Conservation (phyloP, 2,113 vertebrate species). For the Stigmatopora argus region DNA sequence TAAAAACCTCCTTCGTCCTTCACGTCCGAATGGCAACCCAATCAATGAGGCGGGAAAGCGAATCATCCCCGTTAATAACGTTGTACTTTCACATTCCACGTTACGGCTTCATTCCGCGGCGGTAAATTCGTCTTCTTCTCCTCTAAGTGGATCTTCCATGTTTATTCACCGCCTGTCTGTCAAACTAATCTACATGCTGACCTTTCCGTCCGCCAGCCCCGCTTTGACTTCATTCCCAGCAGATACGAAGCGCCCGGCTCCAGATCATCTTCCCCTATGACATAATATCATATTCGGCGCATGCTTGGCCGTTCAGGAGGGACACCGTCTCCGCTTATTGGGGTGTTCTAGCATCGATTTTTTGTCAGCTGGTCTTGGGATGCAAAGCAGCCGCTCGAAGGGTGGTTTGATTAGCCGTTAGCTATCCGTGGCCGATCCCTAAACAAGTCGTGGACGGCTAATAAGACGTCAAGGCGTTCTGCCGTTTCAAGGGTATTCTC, state of each 20-base stretch:
- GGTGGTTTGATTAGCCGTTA: constrained; percentile 2
- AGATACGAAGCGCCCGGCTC: background rate
- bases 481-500: background rate
- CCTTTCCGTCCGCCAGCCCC: background rate
- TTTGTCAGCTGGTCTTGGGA: constrained; percentile 4
- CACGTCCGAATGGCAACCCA: no score
- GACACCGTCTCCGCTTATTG: background rate
- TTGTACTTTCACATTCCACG: background rate
- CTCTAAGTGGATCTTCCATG: background rate
- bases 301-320: background rate
- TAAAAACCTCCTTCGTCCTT: no score
- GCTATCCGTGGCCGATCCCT: background rate
- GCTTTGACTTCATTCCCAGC: no score
- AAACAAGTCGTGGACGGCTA: background rate
- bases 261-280: background rate
- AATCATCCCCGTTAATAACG: no score
- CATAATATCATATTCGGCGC: background rate
- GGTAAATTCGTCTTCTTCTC: background rate
- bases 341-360: background rate
- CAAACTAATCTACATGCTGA: constrained; percentile 8
- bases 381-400: background rate
- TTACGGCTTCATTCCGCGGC: background rate
- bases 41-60: no score
- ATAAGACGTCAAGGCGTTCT: background rate
- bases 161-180: background rate